These are phyloP conservation scores for Nycticorax nycticorax DNA, from an alignment of 2,113 vertebrate species.

Conservation along the genomic window DNA sequence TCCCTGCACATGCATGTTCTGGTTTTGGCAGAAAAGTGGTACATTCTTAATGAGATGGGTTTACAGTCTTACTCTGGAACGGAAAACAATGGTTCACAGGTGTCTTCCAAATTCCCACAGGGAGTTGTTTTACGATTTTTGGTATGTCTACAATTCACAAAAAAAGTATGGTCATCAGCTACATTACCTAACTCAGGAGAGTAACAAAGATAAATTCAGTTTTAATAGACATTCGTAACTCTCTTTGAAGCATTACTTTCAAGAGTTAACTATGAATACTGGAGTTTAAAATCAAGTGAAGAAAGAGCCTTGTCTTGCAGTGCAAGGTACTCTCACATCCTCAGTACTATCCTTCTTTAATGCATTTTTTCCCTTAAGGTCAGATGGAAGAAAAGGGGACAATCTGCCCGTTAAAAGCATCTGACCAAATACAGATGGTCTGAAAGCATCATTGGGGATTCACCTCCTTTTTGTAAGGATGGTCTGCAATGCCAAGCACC, in stretches of 20 bases:
- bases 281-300: not conserved
- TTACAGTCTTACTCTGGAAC: not conserved
- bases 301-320: not conserved
- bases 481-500: not conserved
- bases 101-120: not conserved
- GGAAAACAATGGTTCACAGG: not conserved
- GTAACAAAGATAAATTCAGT: not conserved
- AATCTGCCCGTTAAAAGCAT: constrained; percentile 24
- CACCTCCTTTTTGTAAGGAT: not conserved
- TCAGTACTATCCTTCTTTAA: constrained; percentile 25
- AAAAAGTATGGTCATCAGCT: not conserved
- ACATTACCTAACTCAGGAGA: not conserved
- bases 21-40: not conserved
- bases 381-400: constrained; percentile 23
- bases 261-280: not conserved
- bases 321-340: not conserved
- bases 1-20: not conserved
- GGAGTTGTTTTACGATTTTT: not conserved
- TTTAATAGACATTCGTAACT: not conserved
- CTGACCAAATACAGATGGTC: not conserved
- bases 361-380: constrained; percentile 49
- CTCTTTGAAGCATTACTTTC: not conserved
- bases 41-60: not conserved
- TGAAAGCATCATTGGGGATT: constrained; percentile 33
- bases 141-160: not conserved